Percentiles rank a stretch among this genome's conserved stretches.
phyloP scores from a whole-genome alignment of 1,140 invertebrate species.

The Drosophila paulistorum region DNA sequence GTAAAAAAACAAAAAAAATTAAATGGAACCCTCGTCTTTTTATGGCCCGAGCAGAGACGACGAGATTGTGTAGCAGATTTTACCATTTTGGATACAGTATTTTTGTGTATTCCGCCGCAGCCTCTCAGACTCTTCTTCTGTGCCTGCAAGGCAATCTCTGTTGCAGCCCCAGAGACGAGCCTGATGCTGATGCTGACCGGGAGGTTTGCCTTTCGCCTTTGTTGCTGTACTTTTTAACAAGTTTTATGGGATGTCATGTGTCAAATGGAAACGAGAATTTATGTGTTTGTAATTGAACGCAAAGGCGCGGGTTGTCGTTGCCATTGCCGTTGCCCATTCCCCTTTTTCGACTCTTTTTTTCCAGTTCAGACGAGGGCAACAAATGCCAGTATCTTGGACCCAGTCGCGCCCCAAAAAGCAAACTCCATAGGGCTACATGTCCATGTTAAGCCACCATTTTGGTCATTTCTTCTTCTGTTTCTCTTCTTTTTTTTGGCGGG shows the following conservation, averaged over 20 bases:
- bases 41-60: slow-evolving; percentile 52
- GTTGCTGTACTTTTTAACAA: slow-evolving; percentile 78
- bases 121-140: slow-evolving; percentile 23
- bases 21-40: slow-evolving; percentile 61
- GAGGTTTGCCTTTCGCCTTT: slow-evolving; percentile 67
- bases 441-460: slow-evolving; percentile 39
- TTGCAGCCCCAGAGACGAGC: slow-evolving; percentile 27
- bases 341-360: slow-evolving; percentile 1
- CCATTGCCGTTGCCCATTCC: background rate
- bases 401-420: slow-evolving; percentile 15
- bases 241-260: slow-evolving; percentile 82
- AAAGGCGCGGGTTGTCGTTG: slow-evolving; percentile 56
- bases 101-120: slow-evolving; percentile 25
- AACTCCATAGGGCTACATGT: too few species aligned
- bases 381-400: slow-evolving; percentile 37
- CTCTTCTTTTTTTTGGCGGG: slow-evolving; percentile 11
- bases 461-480: slow-evolving; percentile 31
- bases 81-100: slow-evolving; percentile 76
- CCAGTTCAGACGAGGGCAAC: slow-evolving; percentile 9
- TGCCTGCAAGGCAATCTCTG: slow-evolving; percentile 37
- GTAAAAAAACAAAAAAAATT: slow-evolving; percentile 54
- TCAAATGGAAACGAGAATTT: slow-evolving; percentile 82
- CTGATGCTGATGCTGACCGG: slow-evolving; percentile 39
- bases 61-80: slow-evolving; percentile 71
- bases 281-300: slow-evolving; percentile 82